phyloP scores from a whole-genome alignment of 1,140 invertebrate genomes.

The Asobara japonica region DNA sequence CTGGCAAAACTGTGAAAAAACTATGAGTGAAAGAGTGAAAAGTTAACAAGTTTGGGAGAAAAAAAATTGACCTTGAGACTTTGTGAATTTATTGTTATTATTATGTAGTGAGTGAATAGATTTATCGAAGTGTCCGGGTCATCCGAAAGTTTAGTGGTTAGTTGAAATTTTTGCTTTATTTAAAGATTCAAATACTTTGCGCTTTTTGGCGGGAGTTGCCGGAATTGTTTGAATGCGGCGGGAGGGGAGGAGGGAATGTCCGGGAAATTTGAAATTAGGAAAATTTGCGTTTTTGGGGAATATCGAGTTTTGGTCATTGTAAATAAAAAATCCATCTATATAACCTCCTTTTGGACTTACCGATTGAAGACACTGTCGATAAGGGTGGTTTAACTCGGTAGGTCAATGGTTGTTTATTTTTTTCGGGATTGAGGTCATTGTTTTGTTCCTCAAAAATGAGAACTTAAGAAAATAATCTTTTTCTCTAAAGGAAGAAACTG shows the following conservation, averaged over 20 bases:
- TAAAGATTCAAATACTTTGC: no score
- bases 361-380: not conserved
- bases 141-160: no score
- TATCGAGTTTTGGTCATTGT: not conserved
- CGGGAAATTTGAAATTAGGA: not conserved
- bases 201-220: no score
- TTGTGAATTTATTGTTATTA: no score
- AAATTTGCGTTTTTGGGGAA: not conserved
- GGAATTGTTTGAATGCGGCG: not conserved
- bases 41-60: no score
- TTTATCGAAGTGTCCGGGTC: no score
- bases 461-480: not conserved
- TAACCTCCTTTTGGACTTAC: not conserved
- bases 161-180: no score
- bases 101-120: no score
- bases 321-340: not conserved
- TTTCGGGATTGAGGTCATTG: not conserved
- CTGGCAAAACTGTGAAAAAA: no score
- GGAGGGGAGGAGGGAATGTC: not conserved
- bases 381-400: not conserved
- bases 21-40: no score
- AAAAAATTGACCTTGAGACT: no score
- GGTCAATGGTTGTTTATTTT: not conserved
- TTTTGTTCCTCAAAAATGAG: not conserved
- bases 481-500: no score